These are phyloP conservation scores for Synanthedon vespiformis DNA, from an alignment of 2,888 invertebrate species.

Conservation along the genomic window DNA sequence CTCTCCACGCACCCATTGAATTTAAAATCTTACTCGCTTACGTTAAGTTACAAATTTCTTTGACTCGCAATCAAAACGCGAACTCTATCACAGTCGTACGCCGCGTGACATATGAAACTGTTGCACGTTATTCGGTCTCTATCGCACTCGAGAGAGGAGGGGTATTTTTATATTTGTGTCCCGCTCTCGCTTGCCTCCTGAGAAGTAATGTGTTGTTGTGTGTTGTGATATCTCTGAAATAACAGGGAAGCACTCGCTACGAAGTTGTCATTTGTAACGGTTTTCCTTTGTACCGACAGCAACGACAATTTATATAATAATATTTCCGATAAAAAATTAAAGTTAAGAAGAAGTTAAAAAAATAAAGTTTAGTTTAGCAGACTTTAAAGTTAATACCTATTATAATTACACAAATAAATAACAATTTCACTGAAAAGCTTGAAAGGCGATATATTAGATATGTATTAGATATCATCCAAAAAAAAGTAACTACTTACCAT, in stretches of 20 bases:
- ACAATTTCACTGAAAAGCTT: no score
- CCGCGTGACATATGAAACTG: slow-evolving; percentile 48
- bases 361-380: no score
- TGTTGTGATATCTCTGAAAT: slow-evolving; percentile 72
- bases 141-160: slow-evolving; percentile 27
- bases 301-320: slow-evolving; percentile 9
- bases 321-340: no score
- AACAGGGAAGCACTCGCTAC: slow-evolving; percentile 71
- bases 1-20: slow-evolving; percentile 8
- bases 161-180: slow-evolving; percentile 50
- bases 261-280: slow-evolving; percentile 71
- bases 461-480: no score
- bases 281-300: slow-evolving; percentile 46
- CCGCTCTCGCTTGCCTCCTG: slow-evolving; percentile 48
- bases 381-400: no score
- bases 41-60: slow-evolving; percentile 17
- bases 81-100: slow-evolving; percentile 21
- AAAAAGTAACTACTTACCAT: no score
- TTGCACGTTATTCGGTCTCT: slow-evolving; percentile 47
- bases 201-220: slow-evolving; percentile 70
- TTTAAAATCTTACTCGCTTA: slow-evolving; percentile 13
- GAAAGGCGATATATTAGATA: no score
- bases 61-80: slow-evolving; percentile 6
- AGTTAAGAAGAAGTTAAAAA: no score
- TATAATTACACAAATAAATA: no score